These are phyloP conservation scores for Actinia equina DNA, from an alignment of 64 coral and sea anemone genomes.

Conservation along the genomic window DNA sequence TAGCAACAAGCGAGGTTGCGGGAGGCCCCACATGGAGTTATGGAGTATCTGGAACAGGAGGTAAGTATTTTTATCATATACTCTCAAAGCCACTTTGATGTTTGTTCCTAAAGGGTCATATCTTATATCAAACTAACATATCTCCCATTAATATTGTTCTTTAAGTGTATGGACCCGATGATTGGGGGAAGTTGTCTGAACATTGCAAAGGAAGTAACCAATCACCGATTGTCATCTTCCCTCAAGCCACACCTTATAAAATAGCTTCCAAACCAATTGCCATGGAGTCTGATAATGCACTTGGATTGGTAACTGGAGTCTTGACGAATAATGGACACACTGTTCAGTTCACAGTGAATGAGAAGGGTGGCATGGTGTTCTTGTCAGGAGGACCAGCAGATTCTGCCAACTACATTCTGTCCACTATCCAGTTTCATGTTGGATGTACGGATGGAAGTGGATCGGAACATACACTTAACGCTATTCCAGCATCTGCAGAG, in stretches of 20 bases:
- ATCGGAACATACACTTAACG: neutral
- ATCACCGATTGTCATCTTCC: neutral
- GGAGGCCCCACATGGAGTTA: neutral
- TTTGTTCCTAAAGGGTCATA: neutral
- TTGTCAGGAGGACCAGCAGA: neutral
- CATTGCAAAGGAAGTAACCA: neutral
- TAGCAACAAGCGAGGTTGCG: neutral
- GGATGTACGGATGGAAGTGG: neutral
- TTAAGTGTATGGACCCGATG: neutral
- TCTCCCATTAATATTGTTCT: neutral
- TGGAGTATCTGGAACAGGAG: neutral
- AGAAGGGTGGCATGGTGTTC: neutral
- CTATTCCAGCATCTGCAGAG: neutral
- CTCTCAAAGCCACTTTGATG: too few relatives aligned
- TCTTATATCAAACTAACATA: too few relatives aligned
- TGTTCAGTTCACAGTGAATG: neutral
- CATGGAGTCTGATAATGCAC: neutral
- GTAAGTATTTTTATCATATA: neutral
- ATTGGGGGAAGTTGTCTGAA: neutral
- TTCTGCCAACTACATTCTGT: neutral
- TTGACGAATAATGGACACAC: neutral
- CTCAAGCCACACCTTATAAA: neutral
- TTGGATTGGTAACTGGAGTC: neutral
- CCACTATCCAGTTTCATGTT: neutral
- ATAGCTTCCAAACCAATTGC: neutral